Percentiles rank a stretch among this genome's conserved stretches.
phyloP scores from a whole-genome alignment of 2,888 invertebrate species.

The Hanleya hanleyi region DNA sequence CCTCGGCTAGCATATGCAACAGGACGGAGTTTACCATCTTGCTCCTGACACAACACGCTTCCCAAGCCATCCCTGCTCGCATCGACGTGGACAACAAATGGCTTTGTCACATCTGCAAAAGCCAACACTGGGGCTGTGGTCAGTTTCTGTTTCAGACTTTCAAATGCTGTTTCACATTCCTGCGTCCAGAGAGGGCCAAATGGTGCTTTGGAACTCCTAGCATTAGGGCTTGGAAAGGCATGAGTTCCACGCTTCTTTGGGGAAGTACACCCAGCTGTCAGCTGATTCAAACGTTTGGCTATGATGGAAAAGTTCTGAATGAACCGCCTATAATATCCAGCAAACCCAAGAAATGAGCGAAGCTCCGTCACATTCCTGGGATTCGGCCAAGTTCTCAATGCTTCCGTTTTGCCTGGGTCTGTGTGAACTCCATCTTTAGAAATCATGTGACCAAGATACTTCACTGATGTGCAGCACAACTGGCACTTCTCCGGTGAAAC shows the following conservation, averaged over 20 bases:
- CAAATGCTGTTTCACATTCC: conserved; percentile 23
- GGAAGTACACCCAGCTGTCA: background rate
- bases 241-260: background rate
- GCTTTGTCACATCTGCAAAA: conserved; percentile 22
- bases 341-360: background rate
- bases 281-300: background rate
- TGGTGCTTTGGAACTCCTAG: background rate
- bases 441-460: conserved; percentile 12
- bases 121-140: conserved; percentile 24
- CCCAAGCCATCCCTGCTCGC: conserved; percentile 25
- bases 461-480: background rate
- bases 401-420: conserved; percentile 3
- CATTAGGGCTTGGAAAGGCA: background rate
- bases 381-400: conserved; percentile 1
- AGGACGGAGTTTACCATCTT: conserved; percentile 12
- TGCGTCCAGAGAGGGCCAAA: conserved; percentile 10
- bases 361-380: background rate
- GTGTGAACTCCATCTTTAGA: background rate
- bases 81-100: conserved; percentile 34
- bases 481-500: conserved; percentile 7
- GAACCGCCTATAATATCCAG: background rate
- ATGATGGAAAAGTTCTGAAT: background rate
- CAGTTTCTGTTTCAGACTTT: conserved; percentile 6
- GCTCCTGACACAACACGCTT: conserved; percentile 29
- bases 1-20: conserved; percentile 27